A percentile compares a stretch with the other conserved stretches of the same genome.
These are phyloP conservation scores for Zaprionus taronus DNA, from an alignment of 1,140 invertebrate genomes.

Conservation along the genomic window DNA sequence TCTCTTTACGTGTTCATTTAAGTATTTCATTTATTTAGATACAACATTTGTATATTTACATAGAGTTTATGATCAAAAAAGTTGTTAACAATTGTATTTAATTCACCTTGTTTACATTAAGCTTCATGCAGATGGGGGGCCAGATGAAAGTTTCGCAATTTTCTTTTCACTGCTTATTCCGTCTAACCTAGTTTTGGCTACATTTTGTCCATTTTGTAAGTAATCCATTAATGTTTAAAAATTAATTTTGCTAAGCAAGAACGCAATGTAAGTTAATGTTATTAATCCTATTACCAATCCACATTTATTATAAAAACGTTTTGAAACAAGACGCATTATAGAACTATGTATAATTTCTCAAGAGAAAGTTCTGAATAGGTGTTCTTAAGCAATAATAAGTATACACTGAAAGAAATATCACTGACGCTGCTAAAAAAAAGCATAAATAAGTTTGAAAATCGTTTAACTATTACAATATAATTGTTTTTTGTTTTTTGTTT, in stretches of 20 bases:
- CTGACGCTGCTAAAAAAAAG: constrained; percentile 16
- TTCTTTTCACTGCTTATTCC: constrained; percentile 34
- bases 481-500: background rate
- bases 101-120: constrained; percentile 28
- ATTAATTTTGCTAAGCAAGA: constrained; percentile 36
- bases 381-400: background rate
- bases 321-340: background rate
- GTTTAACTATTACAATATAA: background rate
- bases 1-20: background rate
- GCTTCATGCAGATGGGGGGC: constrained; percentile 15
- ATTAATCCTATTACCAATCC: constrained; percentile 12
- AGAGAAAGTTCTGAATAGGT: background rate
- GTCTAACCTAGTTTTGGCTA: background rate
- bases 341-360: background rate
- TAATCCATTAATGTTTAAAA: constrained; percentile 19
- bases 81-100: constrained; percentile 13
- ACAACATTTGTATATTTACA: constrained; percentile 25
- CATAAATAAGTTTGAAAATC: constrained; percentile 16
- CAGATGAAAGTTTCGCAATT: constrained; percentile 13
- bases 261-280: constrained; percentile 30
- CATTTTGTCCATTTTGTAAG: background rate
- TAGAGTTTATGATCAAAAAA: constrained; percentile 20
- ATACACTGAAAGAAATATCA: constrained; percentile 33
- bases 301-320: constrained; percentile 15
- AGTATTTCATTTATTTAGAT: background rate